Percentiles rank a stretch among this genome's conserved stretches.
Evolutionary conservation across 2,797 vertebrate genomes (phyloP).

Genomic region (Peromyscus attwateri): DNA sequence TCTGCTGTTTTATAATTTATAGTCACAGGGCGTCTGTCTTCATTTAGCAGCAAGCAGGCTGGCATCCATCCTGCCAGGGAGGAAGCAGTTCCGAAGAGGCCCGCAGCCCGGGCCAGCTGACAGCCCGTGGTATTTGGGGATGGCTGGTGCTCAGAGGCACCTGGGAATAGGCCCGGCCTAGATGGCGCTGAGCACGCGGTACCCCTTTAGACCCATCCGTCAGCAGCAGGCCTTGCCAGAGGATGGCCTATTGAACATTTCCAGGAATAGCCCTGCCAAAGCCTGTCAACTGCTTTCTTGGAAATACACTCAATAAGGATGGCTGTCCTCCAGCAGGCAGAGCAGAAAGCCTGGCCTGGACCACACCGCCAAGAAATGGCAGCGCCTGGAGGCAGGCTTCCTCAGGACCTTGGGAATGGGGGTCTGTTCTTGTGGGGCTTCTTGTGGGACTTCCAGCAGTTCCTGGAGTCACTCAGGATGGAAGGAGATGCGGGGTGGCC

Average conservation of each 20-base stretch:
- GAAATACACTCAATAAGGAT: constrained; percentile 91
- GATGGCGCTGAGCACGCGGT: constrained; percentile 77
- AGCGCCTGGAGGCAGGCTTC: neutral
- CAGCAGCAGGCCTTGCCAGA: constrained; percentile 89
- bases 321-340: constrained; percentile 89
- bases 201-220: constrained; percentile 88
- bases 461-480: neutral
- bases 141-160: neutral
- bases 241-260: constrained; percentile 93
- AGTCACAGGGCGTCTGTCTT: constrained; percentile 67
- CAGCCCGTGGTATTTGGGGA: constrained; percentile 54
- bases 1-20: constrained; percentile 65
- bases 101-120: neutral
- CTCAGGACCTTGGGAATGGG: neutral
- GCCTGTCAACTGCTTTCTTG: constrained; percentile 92
- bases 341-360: constrained; percentile 90
- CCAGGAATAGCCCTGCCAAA: constrained; percentile 92
- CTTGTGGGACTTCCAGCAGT: neutral
- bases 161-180: constrained; percentile 45
- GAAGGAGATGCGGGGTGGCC: neutral
- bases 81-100: constrained; percentile 61
- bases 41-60: constrained; percentile 69
- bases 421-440: neutral
- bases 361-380: constrained; percentile 31
- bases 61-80: constrained; percentile 61